Evolutionary conservation across 1,140 invertebrate species (phyloP).

Genomic region (Diorhabda sublineata): DNA sequence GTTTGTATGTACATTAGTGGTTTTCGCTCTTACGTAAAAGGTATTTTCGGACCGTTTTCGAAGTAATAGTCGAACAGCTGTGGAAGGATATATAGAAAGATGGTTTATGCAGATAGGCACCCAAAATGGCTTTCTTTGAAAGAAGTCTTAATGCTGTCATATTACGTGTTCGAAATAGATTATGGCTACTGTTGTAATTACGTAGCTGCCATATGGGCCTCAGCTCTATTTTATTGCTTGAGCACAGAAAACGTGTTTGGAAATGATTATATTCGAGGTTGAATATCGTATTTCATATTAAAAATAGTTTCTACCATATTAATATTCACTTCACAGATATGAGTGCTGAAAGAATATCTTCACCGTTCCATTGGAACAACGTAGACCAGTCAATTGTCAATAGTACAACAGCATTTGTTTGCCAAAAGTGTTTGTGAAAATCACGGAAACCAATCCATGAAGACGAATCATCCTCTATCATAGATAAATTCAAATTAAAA

Average conservation of each 20-base stretch:
- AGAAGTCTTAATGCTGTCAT: conserved; percentile 46
- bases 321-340: too few species aligned
- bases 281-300: background rate
- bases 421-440: too few species aligned
- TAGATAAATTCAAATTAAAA: too few species aligned
- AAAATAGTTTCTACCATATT: too few species aligned
- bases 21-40: conserved; percentile 25
- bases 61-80: conserved; percentile 32
- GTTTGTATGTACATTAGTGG: conserved; percentile 39
- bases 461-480: too few species aligned
- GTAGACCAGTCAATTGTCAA: too few species aligned
- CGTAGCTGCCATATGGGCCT: conserved; percentile 42
- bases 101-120: conserved; percentile 42
- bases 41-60: conserved; percentile 27
- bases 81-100: conserved; percentile 33
- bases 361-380: too few species aligned
- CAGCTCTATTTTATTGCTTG: conserved; percentile 33
- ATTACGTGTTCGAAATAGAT: conserved; percentile 47
- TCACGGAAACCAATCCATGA: too few species aligned
- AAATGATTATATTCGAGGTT: background rate
- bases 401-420: too few species aligned
- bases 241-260: conserved; percentile 19
- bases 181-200: conserved; percentile 46
- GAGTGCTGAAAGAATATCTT: too few species aligned
- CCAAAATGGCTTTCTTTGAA: conserved; percentile 39